phyloP scores from a whole-genome alignment of 2,888 invertebrate genomes.

The Pheosia gnoma region DNA sequence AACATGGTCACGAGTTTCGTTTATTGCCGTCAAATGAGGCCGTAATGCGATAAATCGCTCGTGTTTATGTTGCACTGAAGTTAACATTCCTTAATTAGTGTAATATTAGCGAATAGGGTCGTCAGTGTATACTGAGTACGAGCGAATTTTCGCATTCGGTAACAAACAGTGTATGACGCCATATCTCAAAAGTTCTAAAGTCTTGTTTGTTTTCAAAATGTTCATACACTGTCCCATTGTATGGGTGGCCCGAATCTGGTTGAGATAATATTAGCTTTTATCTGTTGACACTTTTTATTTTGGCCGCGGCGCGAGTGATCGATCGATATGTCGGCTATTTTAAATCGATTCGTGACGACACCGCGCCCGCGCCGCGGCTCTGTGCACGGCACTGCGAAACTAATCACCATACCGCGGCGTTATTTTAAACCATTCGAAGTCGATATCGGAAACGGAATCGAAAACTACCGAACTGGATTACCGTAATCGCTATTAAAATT shows the following conservation, averaged over 20 bases:
- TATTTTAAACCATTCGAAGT: no score
- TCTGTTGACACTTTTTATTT: conserved; percentile 74
- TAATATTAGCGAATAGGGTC: neutral
- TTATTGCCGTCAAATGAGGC: conserved; percentile 60
- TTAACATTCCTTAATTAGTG: neutral
- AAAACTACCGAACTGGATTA: no score
- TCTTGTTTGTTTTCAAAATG: conserved; percentile 27
- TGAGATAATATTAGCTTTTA: conserved; percentile 53
- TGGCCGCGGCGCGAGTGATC: conserved; percentile 40
- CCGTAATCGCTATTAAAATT: no score
- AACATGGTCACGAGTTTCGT: conserved; percentile 79
- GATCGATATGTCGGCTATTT: conserved; percentile 17
- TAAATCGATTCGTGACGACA: conserved; percentile 24
- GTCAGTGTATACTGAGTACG: neutral
- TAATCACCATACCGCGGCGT: conserved; percentile 20
- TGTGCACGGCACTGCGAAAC: conserved; percentile 81
- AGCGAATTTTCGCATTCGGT: neutral
- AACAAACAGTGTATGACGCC: conserved; percentile 63
- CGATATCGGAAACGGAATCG: no score
- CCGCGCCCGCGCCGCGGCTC: conserved; percentile 47
- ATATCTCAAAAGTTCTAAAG: conserved; percentile 43
- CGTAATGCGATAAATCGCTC: conserved; percentile 1
- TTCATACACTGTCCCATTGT: conserved; percentile 59
- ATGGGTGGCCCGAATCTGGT: conserved; percentile 84
- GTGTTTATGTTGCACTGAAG: neutral